phyloP scores from a whole-genome alignment of 2,888 invertebrate species.

The Tetrapedia diversipes region DNA sequence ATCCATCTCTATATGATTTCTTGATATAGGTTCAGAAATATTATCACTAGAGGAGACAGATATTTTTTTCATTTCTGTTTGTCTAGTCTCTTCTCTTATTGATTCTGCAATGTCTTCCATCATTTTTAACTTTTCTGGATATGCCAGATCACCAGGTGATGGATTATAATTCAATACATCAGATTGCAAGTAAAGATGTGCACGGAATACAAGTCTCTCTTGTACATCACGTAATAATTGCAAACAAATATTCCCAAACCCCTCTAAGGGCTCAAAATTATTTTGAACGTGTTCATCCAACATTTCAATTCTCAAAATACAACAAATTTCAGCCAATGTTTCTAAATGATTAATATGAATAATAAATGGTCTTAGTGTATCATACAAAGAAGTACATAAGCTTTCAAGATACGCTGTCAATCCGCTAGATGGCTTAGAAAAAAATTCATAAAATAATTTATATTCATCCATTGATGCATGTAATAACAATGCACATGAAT shows the following conservation, averaged over 20 bases:
- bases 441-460: constrained; percentile 95
- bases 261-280: constrained; percentile 89
- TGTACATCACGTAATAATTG: constrained; percentile 97
- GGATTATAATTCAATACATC: constrained; percentile 95
- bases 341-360: constrained; percentile 99
- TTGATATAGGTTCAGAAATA: constrained; percentile 71
- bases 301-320: constrained; percentile 95
- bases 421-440: constrained; percentile 87
- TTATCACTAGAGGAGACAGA: constrained; percentile 76
- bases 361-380: constrained; percentile 95
- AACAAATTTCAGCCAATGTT: constrained; percentile 97
- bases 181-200: constrained; percentile 95
- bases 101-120: constrained; percentile 90
- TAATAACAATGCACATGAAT: constrained; percentile 94
- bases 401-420: constrained; percentile 91
- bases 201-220: constrained; percentile 97
- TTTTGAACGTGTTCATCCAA: constrained; percentile 94
- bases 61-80: constrained; percentile 77
- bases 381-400: constrained; percentile 94
- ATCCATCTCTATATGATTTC: constrained; percentile 76
- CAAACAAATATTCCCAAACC: constrained; percentile 90
- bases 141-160: constrained; percentile 97
- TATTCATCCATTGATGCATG: constrained; percentile 98
- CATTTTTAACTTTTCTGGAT: constrained; percentile 98
- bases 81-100: constrained; percentile 78